Conservation (phyloP, 30 jellyfish, hydroid and myxozoan genomes). For the Turritopsis dohrnii region DNA sequence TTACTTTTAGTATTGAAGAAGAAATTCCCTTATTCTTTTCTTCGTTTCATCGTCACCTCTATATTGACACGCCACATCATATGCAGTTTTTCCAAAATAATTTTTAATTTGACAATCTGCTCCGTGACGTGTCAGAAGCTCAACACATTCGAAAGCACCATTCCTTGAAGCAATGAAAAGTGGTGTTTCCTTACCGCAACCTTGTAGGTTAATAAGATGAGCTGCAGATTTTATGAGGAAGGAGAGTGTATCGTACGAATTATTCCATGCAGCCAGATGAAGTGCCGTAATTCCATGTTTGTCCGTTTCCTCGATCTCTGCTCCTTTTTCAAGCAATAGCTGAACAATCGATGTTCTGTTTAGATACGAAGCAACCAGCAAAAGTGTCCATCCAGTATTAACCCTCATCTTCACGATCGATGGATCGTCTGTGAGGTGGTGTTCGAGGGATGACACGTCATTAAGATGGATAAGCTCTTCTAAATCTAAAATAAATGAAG, state of each 20-base stretch:
- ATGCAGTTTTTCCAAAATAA: not conserved
- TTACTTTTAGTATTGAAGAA: not conserved
- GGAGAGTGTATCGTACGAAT: no score
- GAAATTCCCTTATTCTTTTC: not conserved
- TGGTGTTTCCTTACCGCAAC: not conserved
- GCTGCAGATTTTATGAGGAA: no score
- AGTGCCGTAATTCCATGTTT: not conserved
- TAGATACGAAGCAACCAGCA: not conserved
- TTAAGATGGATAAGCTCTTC: not conserved
- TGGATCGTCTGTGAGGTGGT: not conserved
- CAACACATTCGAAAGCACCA: not conserved
- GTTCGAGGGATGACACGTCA: no score
- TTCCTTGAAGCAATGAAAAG: not conserved
- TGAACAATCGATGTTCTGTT: not conserved
- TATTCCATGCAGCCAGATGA: not conserved
- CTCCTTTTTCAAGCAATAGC: not conserved
- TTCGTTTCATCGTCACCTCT: not conserved
- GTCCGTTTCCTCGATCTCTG: not conserved
- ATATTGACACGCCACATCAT: not conserved
- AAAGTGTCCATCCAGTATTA: not conserved
- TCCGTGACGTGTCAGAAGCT: not conserved
- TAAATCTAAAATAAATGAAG: not conserved
- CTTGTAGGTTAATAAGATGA: not conserved
- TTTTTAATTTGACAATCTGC: not conserved
- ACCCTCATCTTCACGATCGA: not conserved